A percentile compares a stretch with the other conserved stretches of the same genome.
These are phyloP conservation scores for Melanophora roralis DNA, from an alignment of 2,888 invertebrate genomes.

Conservation along the genomic window DNA sequence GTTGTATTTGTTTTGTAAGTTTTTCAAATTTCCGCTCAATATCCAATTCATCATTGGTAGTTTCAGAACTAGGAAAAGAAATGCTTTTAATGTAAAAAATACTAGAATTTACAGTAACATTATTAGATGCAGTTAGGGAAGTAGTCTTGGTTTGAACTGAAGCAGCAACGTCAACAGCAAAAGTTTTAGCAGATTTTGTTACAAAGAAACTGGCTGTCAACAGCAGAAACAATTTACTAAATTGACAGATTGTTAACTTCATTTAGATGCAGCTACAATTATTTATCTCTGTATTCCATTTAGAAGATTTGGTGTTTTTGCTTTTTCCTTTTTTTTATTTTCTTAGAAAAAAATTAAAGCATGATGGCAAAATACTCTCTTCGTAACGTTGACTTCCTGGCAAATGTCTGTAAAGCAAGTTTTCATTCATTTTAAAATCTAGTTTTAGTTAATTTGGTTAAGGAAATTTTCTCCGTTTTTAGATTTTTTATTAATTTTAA, in stretches of 20 bases:
- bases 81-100: conserved; percentile 2
- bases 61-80: conserved; percentile 12
- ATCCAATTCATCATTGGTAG: conserved; percentile 24
- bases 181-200: conserved; percentile 69
- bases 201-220: conserved; percentile 76
- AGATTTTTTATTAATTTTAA: conserved; percentile 13
- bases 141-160: not conserved
- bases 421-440: conserved; percentile 1
- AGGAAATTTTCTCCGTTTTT: not conserved
- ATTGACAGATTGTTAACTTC: conserved; percentile 77
- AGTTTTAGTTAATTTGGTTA: no score
- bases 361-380: no score
- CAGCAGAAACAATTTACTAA: conserved; percentile 77
- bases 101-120: not conserved
- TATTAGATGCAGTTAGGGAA: not conserved
- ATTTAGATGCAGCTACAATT: conserved; percentile 70
- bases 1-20: conserved; percentile 38
- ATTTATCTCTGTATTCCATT: conserved; percentile 45
- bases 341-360: not conserved
- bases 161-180: conserved; percentile 26
- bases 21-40: conserved; percentile 53
- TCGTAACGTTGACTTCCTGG: no score
- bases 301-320: conserved; percentile 8
- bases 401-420: no score
- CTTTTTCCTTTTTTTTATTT: not conserved